Base-by-base conservation (phyloP, 2,888 invertebrate genomes). In the Scaptodrosophila latifasciaeformis region DNA sequence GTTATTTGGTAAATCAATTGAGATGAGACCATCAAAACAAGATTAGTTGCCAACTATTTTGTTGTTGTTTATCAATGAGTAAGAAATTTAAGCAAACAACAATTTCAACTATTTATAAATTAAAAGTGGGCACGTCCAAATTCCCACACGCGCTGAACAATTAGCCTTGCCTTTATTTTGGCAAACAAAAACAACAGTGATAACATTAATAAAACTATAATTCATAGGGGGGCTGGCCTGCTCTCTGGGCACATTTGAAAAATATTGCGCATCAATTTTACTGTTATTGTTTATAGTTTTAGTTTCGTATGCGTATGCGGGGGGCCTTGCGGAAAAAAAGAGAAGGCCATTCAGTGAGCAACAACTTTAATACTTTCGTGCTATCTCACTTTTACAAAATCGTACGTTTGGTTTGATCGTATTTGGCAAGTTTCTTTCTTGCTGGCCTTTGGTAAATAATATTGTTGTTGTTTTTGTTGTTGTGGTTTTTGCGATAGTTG, bases 361-460 rank as follows among this genome's bases (percentile, higher is more conserved):
- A 54, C 59, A 59, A 62, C 54, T 45, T 29, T 42, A 43, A 37
- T n/a, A 55, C 56, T 63, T 44, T 51, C n/a, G n/a, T 61, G 63
- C 71, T 65, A 62, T 77, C 84, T 81, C 82, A 59, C 64, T 84
- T 78, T 67, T 49, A 39, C 83, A 82, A 83, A 84, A 84, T 84
- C 85, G 79, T 71, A 84, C 76, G 85, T 81, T 81, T 81, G 70
- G 74, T 81, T 68, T 70, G 75, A 71, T 75, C 71, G 44, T 66
- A 34, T 55, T 44, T 37, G 5, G 27, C 9, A 17, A 10, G 39
- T 37, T n/a, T 29, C 13, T 45, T 24, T 10, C 39, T 48, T 56
- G 42, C 19, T 9, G 15, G n/a, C 21, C 6, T 44, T 27, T 44
- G 6, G 5, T 2, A 24, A 29, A 21, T n/a, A 24, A 3, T 5